A percentile compares a stretch with the other conserved stretches of the same genome.
phyloP scores from a whole-genome alignment of 2,797 vertebrate species.

The Chloroceryle inda region DNA sequence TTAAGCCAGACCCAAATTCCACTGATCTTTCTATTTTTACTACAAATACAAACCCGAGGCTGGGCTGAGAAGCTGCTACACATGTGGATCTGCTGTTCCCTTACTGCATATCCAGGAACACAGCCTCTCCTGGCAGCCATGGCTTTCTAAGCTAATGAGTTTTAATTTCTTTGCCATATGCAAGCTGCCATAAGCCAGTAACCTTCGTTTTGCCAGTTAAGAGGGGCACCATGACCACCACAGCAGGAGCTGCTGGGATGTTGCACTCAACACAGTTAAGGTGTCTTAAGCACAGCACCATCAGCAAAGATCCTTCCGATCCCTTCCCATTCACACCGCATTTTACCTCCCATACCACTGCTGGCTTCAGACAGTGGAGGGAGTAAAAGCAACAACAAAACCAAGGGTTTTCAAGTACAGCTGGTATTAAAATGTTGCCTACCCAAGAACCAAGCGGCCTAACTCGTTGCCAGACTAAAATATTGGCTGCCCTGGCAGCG shows the following conservation, averaged over 20 bases:
- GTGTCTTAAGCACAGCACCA: neutral
- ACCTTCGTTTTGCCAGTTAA: neutral
- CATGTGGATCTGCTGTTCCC: neutral
- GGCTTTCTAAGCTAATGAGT: neutral
- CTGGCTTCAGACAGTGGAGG: neutral
- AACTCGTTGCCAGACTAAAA: neutral
- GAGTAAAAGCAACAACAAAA: neutral
- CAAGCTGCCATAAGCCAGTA: neutral
- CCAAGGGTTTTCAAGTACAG: neutral
- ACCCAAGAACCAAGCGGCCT: neutral
- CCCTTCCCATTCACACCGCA: neutral
- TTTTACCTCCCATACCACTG: neutral
- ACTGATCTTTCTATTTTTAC: neutral
- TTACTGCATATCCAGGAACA: neutral
- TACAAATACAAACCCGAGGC: neutral
- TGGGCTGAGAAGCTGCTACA: neutral
- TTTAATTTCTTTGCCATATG: neutral
- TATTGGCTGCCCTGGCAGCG: fast-evolving
- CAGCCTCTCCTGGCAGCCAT: neutral
- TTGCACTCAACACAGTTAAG: neutral
- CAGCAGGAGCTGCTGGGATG: neutral
- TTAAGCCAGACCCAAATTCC: too few species aligned
- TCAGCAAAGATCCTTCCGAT: neutral
- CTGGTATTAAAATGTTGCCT: neutral
- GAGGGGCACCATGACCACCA: neutral